Evolutionary conservation across 2,888 invertebrate genomes (phyloP).

Genomic region (Stegophylla sp.): DNA sequence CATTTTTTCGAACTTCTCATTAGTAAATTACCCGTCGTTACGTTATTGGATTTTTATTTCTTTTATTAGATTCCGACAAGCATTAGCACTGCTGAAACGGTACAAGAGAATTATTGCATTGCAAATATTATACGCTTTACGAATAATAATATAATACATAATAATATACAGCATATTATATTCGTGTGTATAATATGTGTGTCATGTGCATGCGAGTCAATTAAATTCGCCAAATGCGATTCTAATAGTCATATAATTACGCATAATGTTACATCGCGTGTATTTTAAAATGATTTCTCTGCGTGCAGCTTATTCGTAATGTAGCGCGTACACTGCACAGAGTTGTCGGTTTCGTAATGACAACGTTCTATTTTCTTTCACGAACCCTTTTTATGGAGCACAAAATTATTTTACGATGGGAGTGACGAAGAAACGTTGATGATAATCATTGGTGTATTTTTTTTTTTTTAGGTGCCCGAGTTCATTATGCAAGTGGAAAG

Average conservation of each 20-base stretch:
- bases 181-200: too few relatives aligned
- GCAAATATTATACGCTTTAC: background rate
- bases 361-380: background rate
- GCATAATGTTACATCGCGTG: too few relatives aligned
- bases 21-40: slow-evolving; percentile 17
- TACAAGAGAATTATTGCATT: background rate
- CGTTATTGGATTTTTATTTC: slow-evolving; percentile 45
- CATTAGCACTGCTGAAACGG: slow-evolving; percentile 12
- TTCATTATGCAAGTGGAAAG: slow-evolving; percentile 32
- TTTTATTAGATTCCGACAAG: slow-evolving; percentile 38
- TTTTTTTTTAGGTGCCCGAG: slow-evolving; percentile 31
- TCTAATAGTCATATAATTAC: slow-evolving; percentile 38
- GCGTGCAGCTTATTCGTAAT: too few relatives aligned
- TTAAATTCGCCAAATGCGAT: slow-evolving; percentile 30
- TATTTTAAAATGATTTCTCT: slow-evolving; percentile 18
- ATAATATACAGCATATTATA: background rate
- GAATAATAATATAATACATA: slow-evolving; percentile 8
- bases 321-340: background rate
- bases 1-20: slow-evolving; percentile 28
- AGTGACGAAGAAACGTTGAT: slow-evolving; percentile 39
- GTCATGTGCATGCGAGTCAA: background rate
- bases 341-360: background rate
- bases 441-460: slow-evolving; percentile 46
- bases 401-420: slow-evolving; percentile 33
- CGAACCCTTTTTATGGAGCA: slow-evolving; percentile 27